Percentiles rank a stretch among this genome's conserved stretches.
These are phyloP conservation scores for Smithornis capensis DNA, from an alignment of 2,113 vertebrate genomes.

Conservation along the genomic window DNA sequence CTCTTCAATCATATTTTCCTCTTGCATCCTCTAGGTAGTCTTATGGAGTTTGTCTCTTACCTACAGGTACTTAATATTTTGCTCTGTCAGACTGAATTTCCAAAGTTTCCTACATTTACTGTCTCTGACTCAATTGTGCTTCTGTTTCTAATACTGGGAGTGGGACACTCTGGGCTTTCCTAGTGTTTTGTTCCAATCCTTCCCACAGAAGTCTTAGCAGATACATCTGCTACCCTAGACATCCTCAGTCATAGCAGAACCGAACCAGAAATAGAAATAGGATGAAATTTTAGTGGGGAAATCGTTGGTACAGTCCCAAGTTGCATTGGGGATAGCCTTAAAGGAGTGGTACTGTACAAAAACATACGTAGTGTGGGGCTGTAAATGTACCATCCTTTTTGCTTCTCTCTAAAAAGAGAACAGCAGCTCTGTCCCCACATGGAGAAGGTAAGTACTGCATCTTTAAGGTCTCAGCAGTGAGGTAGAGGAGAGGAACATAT, in stretches of 20 bases:
- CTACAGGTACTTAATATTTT: neutral
- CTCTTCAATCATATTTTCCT: neutral
- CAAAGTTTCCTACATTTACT: neutral
- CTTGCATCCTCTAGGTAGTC: neutral
- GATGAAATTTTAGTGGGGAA: constrained; percentile 7
- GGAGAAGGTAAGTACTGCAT: constrained; percentile 79
- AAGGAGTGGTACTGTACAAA: constrained; percentile 4
- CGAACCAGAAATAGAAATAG: neutral
- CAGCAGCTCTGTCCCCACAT: constrained; percentile 3
- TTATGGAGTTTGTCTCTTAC: neutral
- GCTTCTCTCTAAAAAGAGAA: neutral
- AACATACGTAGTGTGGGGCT: neutral
- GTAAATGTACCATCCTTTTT: constrained; percentile 1
- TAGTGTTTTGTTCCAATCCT: neutral
- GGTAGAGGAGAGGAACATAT: constrained; percentile 71
- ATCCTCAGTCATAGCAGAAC: neutral
- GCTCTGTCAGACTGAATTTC: neutral
- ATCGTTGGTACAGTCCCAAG: neutral
- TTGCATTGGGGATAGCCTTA: neutral
- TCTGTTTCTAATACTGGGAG: neutral
- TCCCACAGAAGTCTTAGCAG: neutral
- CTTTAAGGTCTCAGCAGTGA: constrained; percentile 77
- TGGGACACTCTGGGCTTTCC: neutral
- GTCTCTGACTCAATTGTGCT: neutral
- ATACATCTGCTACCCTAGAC: neutral